Base-by-base conservation (phyloP, 1,140 invertebrate genomes). In the Amyelois transitella region DNA sequence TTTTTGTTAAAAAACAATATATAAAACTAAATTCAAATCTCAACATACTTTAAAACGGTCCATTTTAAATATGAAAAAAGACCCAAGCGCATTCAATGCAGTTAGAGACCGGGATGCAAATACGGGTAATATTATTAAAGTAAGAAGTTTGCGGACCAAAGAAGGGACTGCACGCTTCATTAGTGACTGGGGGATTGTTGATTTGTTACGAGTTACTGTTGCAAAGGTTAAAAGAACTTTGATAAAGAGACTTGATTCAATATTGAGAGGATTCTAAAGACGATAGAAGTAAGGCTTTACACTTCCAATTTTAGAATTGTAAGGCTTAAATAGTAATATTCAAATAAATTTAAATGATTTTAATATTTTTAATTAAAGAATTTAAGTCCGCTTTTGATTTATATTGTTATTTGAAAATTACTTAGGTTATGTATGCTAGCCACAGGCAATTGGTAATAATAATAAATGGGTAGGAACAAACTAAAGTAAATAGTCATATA, bases 121-220 rank as follows among this genome's bases (percentile, higher is more conserved):
- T 77, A 69, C 52, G 60, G 57, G 44, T 47, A 60, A 65, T 51
- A 47, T 57, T 60, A 63, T 60, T 75, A 69, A 43, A 52, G 62
- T 48, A 28, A 65, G 70, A 54, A 67, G 62, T 73, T 66, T 66
- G 57, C 45, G 48, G 63, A 75, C 62, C 62, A 62, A 60, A 66
- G 53, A 54, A 58, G 58, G 60, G n/a, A 18, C 57, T 49, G 57
- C 28, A 62, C 62, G 70, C 65, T 80, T 82, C 75, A 80, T 78
- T 82, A 78, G 70, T 55, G 62, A 58, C 48, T 52, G 28, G 58
- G 58, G 53, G 51, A 55, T 69, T 63, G 60, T 55, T 43, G 48
- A 51, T 64, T 38, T 6, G 8, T 14, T 14, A 32, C 4, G 32
- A 38, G 32, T 32, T 14, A 4, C 32, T 1, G 4, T 4, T 14